These are phyloP conservation scores for Apis mellifera DNA, from an alignment of 1,140 invertebrate genomes.

Conservation along the genomic window DNA sequence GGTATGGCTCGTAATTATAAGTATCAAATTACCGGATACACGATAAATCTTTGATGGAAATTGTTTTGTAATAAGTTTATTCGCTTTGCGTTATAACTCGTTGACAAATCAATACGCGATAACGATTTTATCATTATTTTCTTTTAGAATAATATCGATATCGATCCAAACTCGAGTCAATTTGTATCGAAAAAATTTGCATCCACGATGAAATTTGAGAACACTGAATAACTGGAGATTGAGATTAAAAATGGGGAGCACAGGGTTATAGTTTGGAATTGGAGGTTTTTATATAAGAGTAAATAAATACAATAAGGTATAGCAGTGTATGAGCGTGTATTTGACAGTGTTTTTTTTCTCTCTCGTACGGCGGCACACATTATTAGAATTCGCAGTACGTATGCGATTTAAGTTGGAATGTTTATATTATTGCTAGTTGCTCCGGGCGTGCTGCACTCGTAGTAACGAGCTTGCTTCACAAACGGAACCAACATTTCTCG, in stretches of 20 bases:
- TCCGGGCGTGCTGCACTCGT: constrained; percentile 71
- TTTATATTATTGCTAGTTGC: constrained; percentile 78
- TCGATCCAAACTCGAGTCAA: no score
- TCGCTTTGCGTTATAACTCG: constrained; percentile 55
- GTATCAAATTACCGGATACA: constrained; percentile 37
- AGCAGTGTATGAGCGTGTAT: constrained; percentile 80
- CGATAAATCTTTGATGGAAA: constrained; percentile 32
- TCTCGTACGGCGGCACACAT: constrained; percentile 75
- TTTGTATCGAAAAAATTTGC: no score
- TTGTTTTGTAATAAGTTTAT: constrained; percentile 37
- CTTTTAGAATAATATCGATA: no score
- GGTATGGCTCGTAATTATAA: constrained; percentile 7
- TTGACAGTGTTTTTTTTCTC: constrained; percentile 77
- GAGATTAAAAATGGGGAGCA: no score
- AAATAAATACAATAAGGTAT: constrained; percentile 65
- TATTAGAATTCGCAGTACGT: constrained; percentile 76
- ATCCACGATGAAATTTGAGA: no score
- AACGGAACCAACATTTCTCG: constrained; percentile 4
- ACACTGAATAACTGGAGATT: no score
- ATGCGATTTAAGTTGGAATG: constrained; percentile 76
- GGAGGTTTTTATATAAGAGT: constrained; percentile 16
- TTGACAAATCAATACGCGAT: constrained; percentile 49
- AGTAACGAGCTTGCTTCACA: constrained; percentile 42
- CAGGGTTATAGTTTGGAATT: neutral
- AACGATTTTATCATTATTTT: constrained; percentile 49